phyloP scores from a whole-genome alignment of 2,888 invertebrate genomes.

The Mythimna ferrago region DNA sequence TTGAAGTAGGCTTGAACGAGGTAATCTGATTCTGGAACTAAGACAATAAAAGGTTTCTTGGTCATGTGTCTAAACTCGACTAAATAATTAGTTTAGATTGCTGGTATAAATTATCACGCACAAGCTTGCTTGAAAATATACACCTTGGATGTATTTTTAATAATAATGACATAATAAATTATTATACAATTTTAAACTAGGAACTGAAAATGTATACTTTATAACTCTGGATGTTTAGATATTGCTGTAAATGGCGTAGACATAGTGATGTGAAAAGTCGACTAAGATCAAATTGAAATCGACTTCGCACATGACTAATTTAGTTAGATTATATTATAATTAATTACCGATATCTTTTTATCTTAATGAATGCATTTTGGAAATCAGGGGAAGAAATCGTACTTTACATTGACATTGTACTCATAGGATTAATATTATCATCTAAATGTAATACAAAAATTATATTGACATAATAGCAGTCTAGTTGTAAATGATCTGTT shows the following conservation, averaged over 20 bases:
- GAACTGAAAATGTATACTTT: conserved; percentile 29
- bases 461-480: conserved; percentile 29
- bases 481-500: conserved; percentile 30
- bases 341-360: conserved; percentile 25
- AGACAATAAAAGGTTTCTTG: conserved; percentile 25
- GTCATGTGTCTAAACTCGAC: conserved; percentile 13
- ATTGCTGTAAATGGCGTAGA: conserved; percentile 3
- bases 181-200: conserved; percentile 22
- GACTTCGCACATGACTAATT: conserved; percentile 34
- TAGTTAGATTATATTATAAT: conserved; percentile 18
- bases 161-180: conserved; percentile 29
- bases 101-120: conserved; percentile 6
- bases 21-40: conserved; percentile 13
- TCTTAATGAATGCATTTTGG: conserved; percentile 27
- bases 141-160: conserved; percentile 25
- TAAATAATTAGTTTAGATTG: conserved; percentile 15
- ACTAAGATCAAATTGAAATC: conserved; percentile 25
- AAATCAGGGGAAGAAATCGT: conserved; percentile 23
- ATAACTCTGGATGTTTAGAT: conserved; percentile 41
- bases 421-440: conserved; percentile 26
- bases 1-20: conserved; percentile 38
- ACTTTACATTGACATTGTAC: conserved; percentile 23
- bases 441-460: conserved; percentile 24
- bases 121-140: conserved; percentile 38
- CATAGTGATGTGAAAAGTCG: conserved; percentile 33